Evolutionary conservation across 2,113 vertebrate species (phyloP), one percentile per base, ranked within the genome.

Genomic region (Arothron firmamentum): DNA sequence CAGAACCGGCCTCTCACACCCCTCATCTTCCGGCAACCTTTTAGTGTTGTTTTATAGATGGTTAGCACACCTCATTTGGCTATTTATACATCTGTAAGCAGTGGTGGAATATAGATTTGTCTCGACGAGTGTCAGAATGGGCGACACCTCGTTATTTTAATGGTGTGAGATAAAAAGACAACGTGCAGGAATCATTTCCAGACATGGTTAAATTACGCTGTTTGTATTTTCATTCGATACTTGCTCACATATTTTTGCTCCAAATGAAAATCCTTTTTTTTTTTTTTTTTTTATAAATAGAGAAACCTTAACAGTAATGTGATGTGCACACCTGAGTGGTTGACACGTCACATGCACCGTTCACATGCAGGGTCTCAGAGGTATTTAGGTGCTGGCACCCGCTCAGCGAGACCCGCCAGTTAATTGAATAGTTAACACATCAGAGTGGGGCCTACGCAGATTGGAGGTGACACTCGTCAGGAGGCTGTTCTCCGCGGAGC

Each of bases 81-180:
- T 92, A 91, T 91, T 92, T 92, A 91, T 90, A 91, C 90, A 91
- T 92, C 84, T 89, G 88, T 90, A 91, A 92, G 88, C 91, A 88
- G 84, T 87, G 85, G 88, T 92, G 89, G 91, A 92, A 90, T 91
- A 91, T 90, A 91, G 85, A 92, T 92, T 90, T 88, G 87, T 89
- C 81, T 86, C 91, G 90, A 92, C 83, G 84, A 87, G 79, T 88
- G 88, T 89, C 88, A 83, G 79, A 76, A 65, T 69, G 63, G 14
- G 68, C 88, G 89, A 86, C 90, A 89, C 77, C 83, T 91, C 80
- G 74, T 91, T 91, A 90, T 89, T 89, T 90, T 91, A 91, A 91
- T 88, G 81, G 83, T 60, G 61, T 63, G 62, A 85, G 84, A 88
- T 82, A 78, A 85, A 76, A 80, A 74, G 77, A 73, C 60, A 34